Evolutionary conservation across 2,888 invertebrate genomes (phyloP).

Genomic region (Oligia fasciuncula): DNA sequence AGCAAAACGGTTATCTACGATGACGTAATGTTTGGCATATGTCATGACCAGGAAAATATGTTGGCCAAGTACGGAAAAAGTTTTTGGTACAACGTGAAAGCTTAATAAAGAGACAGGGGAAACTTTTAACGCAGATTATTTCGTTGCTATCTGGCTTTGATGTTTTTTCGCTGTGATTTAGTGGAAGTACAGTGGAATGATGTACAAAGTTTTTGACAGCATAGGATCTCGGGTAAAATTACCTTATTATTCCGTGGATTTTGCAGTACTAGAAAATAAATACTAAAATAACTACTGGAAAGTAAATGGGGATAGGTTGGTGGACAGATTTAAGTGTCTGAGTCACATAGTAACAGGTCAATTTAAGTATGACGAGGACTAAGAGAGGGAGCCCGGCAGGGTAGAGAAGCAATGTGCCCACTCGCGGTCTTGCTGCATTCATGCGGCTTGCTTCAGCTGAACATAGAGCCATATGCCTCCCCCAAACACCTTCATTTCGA

Average conservation of each 20-base stretch:
- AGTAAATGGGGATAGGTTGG: neutral
- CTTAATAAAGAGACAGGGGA: slow-evolving; percentile 55
- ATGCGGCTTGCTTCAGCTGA: too few species aligned
- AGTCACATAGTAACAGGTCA: neutral
- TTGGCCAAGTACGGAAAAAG: slow-evolving; percentile 44
- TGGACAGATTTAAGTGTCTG: neutral
- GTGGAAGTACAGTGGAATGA: neutral
- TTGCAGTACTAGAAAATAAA: neutral
- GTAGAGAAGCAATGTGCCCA: neutral
- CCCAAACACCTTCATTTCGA: too few species aligned
- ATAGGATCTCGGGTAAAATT: too few species aligned
- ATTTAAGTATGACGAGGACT: neutral
- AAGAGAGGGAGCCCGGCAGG: neutral
- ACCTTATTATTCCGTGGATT: neutral
- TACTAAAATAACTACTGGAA: too few species aligned
- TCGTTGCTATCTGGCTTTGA: slow-evolving; percentile 45
- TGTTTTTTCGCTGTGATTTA: slow-evolving; percentile 35
- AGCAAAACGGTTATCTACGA: slow-evolving; percentile 39
- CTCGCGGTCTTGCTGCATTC: too few species aligned
- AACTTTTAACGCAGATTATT: slow-evolving; percentile 58
- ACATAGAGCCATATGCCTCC: too few species aligned
- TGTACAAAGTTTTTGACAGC: neutral
- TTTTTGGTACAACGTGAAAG: slow-evolving; percentile 44
- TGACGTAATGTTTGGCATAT: slow-evolving; percentile 64
- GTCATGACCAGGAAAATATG: slow-evolving; percentile 64